These are phyloP conservation scores for Thalpophila matura DNA, from an alignment of 2,888 invertebrate species.

Conservation along the genomic window DNA sequence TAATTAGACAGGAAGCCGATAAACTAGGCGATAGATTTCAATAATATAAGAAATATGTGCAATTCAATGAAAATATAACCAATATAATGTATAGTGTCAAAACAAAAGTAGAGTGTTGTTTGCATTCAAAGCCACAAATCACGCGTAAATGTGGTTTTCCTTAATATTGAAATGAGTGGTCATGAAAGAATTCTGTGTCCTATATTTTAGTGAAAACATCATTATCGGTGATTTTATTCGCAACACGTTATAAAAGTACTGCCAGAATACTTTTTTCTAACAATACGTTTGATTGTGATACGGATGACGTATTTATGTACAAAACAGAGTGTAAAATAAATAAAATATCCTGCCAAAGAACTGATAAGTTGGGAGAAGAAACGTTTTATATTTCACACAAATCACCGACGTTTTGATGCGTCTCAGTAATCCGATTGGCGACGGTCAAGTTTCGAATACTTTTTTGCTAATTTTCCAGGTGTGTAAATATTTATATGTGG, in stretches of 20 bases:
- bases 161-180: constrained; percentile 39
- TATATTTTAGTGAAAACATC: constrained; percentile 46
- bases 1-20: no score
- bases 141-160: constrained; percentile 52
- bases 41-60: background rate
- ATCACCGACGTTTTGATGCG: background rate
- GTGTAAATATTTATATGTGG: constrained; percentile 53
- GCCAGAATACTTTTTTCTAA: background rate
- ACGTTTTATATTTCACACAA: background rate
- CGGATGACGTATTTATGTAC: no score
- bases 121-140: constrained; percentile 39
- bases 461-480: constrained; percentile 38
- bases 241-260: constrained; percentile 27
- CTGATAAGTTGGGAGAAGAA: background rate
- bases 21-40: no score
- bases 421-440: background rate
- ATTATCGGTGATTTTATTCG: constrained; percentile 28
- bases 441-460: constrained; percentile 13
- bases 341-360: background rate
- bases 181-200: constrained; percentile 35
- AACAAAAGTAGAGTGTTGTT: constrained; percentile 35
- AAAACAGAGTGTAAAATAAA: no score
- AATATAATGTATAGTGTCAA: constrained; percentile 12
- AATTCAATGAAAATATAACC: background rate
- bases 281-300: no score